Conservation (phyloP, 1,140 invertebrate genomes). For the Plodia interpunctella region DNA sequence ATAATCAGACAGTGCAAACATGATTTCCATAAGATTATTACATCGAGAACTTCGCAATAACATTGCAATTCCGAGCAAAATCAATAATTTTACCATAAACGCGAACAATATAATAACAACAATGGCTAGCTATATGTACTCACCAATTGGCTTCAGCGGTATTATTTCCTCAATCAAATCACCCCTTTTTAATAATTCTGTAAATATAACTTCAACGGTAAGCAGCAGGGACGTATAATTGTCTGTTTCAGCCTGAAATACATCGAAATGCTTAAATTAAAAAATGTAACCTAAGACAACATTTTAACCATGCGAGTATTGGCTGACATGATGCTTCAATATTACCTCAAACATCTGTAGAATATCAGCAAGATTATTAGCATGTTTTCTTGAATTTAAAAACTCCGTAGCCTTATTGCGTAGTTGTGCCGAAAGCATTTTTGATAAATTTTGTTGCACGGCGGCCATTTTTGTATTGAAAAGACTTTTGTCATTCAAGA, state of each 20-base stretch:
- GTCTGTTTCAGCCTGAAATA: constrained; percentile 73
- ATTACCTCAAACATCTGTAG: constrained; percentile 80
- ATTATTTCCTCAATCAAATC: constrained; percentile 79
- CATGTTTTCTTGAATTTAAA: constrained; percentile 79
- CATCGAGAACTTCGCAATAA: background rate
- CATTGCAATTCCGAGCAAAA: constrained; percentile 26
- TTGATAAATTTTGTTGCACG: constrained; percentile 60
- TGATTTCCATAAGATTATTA: background rate
- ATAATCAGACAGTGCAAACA: background rate
- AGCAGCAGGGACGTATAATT: constrained; percentile 78
- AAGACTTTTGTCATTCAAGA: constrained; percentile 39
- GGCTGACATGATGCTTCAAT: constrained; percentile 14
- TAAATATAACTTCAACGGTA: constrained; percentile 83
- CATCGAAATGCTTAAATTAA: constrained; percentile 33
- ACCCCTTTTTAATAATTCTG: constrained; percentile 80
- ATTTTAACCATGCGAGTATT: constrained; percentile 27
- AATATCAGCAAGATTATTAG: constrained; percentile 81
- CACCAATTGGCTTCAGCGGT: constrained; percentile 75
- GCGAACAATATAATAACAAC: constrained; percentile 19
- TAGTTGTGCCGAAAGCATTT: constrained; percentile 75
- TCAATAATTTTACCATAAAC: constrained; percentile 37
- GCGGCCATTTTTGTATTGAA: constrained; percentile 71
- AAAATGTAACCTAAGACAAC: constrained; percentile 65
- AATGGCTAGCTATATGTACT: constrained; percentile 28
- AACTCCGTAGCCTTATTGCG: constrained; percentile 82